These are phyloP conservation scores for Andrena bucephala DNA, from an alignment of 2,888 invertebrate species.

Conservation along the genomic window DNA sequence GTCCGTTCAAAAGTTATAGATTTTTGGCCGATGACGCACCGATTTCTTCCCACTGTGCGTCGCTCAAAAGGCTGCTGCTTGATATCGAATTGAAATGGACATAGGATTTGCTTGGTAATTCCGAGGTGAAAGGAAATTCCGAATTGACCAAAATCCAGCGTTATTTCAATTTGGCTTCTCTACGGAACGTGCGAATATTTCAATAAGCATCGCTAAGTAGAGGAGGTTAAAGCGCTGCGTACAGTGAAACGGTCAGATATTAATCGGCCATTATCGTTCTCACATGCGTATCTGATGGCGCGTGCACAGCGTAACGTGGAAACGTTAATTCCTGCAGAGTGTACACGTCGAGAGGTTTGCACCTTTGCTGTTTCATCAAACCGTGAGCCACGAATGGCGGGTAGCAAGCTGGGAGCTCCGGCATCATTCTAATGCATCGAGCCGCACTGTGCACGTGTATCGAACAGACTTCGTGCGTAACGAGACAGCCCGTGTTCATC, in stretches of 20 bases:
- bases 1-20: too few relatives aligned
- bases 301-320: constrained; percentile 59
- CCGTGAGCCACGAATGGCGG: constrained; percentile 36
- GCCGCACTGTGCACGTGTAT: constrained; percentile 52
- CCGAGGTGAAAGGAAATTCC: neutral
- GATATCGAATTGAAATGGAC: too few relatives aligned
- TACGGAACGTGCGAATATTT: neutral
- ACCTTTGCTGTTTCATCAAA: constrained; percentile 65
- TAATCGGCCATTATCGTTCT: constrained; percentile 60
- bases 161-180: neutral
- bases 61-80: too few relatives aligned
- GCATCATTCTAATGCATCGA: constrained; percentile 71
- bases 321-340: constrained; percentile 61
- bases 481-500: constrained; percentile 63
- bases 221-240: neutral
- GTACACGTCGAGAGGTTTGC: constrained; percentile 51
- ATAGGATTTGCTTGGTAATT: neutral
- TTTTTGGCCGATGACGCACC: too few relatives aligned
- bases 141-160: neutral
- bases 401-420: constrained; percentile 42
- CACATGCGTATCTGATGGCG: constrained; percentile 61
- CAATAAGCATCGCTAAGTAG: neutral
- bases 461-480: constrained; percentile 70
- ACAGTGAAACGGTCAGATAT: constrained; percentile 29
- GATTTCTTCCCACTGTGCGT: too few relatives aligned